A percentile compares a stretch with the other conserved stretches of the same genome.
Conservation (phyloP, 2,113 vertebrate species). For the Symphodus melops region DNA sequence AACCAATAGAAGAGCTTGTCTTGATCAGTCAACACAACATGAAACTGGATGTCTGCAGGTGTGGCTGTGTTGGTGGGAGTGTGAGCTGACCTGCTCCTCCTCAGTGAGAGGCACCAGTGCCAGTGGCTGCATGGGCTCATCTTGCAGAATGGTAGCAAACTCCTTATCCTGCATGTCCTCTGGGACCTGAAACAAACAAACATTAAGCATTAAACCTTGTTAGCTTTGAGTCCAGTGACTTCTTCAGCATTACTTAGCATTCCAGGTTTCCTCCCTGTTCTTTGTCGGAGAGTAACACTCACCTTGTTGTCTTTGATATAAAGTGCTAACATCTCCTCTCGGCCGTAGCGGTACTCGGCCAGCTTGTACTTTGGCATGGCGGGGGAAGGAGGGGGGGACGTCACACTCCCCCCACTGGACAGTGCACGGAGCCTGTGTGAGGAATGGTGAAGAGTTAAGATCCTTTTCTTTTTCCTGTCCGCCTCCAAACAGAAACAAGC, state of each 20-base stretch:
- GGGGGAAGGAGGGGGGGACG: conserved; percentile 92
- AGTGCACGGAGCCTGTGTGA: conserved; percentile 90
- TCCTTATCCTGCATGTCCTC: conserved; percentile 95
- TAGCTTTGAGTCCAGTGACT: not conserved
- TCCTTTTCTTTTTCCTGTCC: not conserved
- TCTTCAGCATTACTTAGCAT: not conserved
- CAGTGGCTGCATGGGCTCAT: conserved; percentile 91
- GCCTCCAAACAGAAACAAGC: not conserved
- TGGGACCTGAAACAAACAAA: conserved; percentile 83
- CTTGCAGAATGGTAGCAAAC: conserved; percentile 91
- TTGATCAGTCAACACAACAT: conserved; percentile 5
- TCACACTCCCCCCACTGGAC: conserved; percentile 91
- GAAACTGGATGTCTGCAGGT: not conserved
- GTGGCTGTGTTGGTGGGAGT: not conserved
- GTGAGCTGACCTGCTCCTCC: conserved; percentile 89
- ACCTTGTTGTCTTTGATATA: conserved; percentile 96
- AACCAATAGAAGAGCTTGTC: conserved; percentile 15
- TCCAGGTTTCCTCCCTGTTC: not conserved
- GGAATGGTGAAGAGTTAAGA: not conserved
- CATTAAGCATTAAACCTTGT: not conserved
- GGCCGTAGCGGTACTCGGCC: conserved; percentile 93
- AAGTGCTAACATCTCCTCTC: conserved; percentile 97
- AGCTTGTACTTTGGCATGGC: conserved; percentile 97
- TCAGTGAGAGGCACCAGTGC: conserved; percentile 92
- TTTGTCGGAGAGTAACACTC: not conserved